These are phyloP conservation scores for Ochotona princeps DNA, from an alignment of 2,113 vertebrate species.

Conservation along the genomic window DNA sequence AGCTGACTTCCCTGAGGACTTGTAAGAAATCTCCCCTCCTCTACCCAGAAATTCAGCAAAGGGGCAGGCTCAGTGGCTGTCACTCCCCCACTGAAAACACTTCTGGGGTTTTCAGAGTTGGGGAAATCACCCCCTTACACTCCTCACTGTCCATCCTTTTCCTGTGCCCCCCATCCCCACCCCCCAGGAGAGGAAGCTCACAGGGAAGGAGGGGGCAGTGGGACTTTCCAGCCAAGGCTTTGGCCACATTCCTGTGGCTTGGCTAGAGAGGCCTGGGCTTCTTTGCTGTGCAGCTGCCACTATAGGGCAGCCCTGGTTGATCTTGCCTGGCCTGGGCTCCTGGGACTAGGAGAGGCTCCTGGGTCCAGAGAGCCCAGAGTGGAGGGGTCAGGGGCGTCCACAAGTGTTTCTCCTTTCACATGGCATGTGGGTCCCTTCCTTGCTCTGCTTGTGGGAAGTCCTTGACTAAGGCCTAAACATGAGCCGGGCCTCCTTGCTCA, in stretches of 20 bases:
- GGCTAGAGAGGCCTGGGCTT: conserved; percentile 36
- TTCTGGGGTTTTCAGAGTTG: neutral
- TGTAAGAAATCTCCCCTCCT: neutral
- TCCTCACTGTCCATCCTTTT: conserved; percentile 57
- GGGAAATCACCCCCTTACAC: neutral
- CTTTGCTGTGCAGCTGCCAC: neutral
- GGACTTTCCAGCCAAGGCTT: conserved; percentile 67
- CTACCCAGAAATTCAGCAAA: neutral
- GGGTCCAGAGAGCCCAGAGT: neutral
- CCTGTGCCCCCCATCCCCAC: neutral
- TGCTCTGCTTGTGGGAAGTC: neutral
- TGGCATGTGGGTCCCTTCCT: neutral
- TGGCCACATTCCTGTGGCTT: conserved; percentile 70
- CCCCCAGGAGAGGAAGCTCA: conserved; percentile 49
- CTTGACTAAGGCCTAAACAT: neutral
- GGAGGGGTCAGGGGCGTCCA: neutral
- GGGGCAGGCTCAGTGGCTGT: neutral
- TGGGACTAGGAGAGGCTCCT: neutral
- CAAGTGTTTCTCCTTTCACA: neutral
- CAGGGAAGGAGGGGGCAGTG: conserved; percentile 4
- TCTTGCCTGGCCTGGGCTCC: neutral
- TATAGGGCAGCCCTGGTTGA: neutral
- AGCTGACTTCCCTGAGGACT: neutral
- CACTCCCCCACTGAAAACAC: neutral
- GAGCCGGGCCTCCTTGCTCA: neutral